phyloP scores from a whole-genome alignment of 2,797 vertebrate genomes.

The Adelosebastes latens region DNA sequence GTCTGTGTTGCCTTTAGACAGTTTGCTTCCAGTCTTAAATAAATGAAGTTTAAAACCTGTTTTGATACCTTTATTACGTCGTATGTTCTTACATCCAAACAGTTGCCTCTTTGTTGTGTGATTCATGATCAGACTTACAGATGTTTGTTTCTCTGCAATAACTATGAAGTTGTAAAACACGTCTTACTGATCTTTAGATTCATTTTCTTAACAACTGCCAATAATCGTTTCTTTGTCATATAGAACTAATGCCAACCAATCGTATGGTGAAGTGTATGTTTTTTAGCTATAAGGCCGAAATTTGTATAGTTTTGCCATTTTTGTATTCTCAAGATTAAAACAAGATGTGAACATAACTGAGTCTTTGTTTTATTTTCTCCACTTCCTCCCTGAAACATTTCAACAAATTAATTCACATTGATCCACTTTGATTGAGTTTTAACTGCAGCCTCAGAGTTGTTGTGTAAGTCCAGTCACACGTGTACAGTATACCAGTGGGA shows the following conservation, averaged over 20 bases:
- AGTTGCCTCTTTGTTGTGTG: background rate
- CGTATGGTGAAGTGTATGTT: background rate
- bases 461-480: background rate
- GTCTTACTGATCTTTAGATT: background rate
- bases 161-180: background rate
- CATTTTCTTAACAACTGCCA: background rate
- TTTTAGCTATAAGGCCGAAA: background rate
- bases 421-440: background rate
- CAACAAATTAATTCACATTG: background rate
- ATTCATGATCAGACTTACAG: background rate
- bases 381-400: background rate
- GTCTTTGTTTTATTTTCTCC: background rate
- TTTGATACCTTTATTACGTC: background rate
- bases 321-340: conserved; percentile 47
- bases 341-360: background rate
- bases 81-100: background rate
- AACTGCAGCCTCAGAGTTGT: background rate
- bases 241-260: background rate
- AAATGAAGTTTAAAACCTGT: background rate
- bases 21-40: background rate
- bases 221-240: background rate
- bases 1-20: background rate
- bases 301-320: conserved; percentile 18
- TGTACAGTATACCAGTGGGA: fast-evolving
- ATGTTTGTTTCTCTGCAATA: background rate